Evolutionary conservation across 1,140 invertebrate genomes (phyloP).

Genomic region (Argopecten irradians): DNA sequence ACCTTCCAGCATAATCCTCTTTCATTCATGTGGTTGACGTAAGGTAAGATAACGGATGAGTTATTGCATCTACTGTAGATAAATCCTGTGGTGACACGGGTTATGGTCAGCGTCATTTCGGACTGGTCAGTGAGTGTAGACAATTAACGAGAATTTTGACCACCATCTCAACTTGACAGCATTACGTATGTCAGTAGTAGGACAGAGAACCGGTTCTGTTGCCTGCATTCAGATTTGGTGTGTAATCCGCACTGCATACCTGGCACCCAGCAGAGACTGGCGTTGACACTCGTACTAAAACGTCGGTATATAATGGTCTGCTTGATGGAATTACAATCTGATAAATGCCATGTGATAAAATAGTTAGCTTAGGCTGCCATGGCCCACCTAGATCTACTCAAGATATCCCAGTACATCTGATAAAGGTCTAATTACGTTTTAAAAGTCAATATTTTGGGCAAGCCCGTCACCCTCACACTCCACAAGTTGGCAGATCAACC

Average conservation of each 20-base stretch:
- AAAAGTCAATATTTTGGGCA: conserved; percentile 22
- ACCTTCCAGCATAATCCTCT: background rate
- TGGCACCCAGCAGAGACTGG: background rate
- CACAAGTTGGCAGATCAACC: background rate
- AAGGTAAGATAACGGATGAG: background rate
- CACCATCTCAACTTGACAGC: background rate
- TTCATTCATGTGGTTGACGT: background rate
- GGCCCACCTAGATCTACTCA: background rate
- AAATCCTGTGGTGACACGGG: no score
- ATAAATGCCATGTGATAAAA: background rate
- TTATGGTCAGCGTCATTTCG: no score
- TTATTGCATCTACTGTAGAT: background rate
- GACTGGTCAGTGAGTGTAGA: background rate
- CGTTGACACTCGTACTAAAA: background rate
- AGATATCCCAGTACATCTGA: background rate
- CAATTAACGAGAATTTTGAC: background rate
- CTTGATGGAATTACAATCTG: background rate
- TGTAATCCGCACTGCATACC: background rate
- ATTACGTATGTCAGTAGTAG: background rate
- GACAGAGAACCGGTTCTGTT: background rate
- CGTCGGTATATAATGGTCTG: background rate
- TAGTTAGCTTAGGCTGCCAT: background rate
- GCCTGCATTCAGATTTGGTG: background rate
- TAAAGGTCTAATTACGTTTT: conserved; percentile 2
- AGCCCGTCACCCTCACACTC: background rate